phyloP scores from a whole-genome alignment of 2,113 vertebrate genomes.

The Dicerorhinus sumatrensis region DNA sequence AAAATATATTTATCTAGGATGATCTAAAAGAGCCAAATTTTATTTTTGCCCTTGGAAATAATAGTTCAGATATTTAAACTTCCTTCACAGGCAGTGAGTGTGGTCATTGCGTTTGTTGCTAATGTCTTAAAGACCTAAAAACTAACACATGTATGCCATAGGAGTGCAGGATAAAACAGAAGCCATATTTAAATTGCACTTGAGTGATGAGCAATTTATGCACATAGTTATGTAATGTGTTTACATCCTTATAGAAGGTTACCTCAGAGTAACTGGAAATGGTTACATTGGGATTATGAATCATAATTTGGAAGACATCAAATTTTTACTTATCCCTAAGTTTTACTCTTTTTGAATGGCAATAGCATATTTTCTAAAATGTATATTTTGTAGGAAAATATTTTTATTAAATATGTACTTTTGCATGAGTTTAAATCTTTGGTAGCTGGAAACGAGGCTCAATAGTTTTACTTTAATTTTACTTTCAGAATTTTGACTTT shows the following conservation, averaged over 20 bases:
- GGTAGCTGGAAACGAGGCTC: neutral
- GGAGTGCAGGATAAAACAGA: too few species aligned
- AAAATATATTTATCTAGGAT: neutral
- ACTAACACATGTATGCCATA: neutral
- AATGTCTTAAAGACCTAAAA: neutral
- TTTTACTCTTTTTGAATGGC: neutral
- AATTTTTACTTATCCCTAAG: too few species aligned
- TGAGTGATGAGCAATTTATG: neutral
- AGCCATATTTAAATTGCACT: neutral
- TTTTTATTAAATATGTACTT: neutral
- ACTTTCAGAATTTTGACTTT: neutral
- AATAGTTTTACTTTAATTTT: neutral
- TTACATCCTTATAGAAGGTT: neutral
- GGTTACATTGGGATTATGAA: neutral
- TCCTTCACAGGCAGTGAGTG: neutral
- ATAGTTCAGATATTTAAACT: neutral
- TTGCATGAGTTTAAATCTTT: neutral
- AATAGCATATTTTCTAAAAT: neutral
- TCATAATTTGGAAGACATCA: too few species aligned
- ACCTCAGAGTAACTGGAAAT: too few species aligned
- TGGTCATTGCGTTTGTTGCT: neutral
- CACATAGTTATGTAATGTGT: rapidly evolving
- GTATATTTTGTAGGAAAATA: neutral
- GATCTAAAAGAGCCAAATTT: neutral
- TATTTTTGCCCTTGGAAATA: neutral